Percentiles rank a stretch among this genome's conserved stretches.
Conservation (phyloP, 2,113 vertebrate genomes). For the Gymnorhina tibicen region DNA sequence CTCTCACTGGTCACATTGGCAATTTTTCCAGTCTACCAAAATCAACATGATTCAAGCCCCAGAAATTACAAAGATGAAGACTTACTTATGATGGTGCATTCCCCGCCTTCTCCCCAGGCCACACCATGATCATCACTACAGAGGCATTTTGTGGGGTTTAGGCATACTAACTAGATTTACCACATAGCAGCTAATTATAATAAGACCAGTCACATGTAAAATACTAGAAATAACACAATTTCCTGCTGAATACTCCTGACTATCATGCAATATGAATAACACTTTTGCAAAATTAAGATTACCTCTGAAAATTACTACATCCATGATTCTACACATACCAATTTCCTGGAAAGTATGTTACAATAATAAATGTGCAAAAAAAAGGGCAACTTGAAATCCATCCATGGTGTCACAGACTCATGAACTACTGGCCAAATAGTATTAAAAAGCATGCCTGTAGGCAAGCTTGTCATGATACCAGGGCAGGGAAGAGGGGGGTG, state of each 20-base stretch:
- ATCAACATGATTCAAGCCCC: neutral
- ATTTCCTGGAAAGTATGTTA: neutral
- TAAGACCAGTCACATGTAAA: neutral
- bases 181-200: neutral
- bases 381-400: neutral
- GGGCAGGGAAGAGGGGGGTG: rapidly evolving
- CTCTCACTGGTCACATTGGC: neutral
- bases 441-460: neutral
- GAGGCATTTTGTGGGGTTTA: neutral
- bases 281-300: neutral
- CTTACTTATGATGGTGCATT: neutral
- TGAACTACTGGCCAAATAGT: neutral
- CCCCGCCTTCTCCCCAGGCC: neutral
- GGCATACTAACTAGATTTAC: neutral
- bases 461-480: neutral
- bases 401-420: neutral
- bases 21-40: neutral
- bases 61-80: neutral
- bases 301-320: neutral
- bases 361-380: neutral
- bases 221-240: neutral
- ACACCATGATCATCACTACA: neutral
- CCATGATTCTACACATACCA: neutral
- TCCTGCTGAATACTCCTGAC: neutral
- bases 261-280: neutral